Evolutionary conservation across 1,140 invertebrate species (phyloP).

Genomic region (Notospermus geniculatus): DNA sequence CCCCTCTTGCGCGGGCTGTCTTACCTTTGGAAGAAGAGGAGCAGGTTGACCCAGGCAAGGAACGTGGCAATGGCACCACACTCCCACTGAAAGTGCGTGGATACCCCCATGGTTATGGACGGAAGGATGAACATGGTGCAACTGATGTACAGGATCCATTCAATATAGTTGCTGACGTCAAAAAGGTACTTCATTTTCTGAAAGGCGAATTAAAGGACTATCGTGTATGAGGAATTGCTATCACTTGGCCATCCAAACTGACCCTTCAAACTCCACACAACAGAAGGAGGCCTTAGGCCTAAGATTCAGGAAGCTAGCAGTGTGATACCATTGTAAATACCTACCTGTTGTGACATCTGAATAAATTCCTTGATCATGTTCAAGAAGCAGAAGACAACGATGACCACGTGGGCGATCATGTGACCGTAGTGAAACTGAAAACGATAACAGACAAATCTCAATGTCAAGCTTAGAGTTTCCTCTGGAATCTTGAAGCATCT

Average conservation of each 20-base stretch:
- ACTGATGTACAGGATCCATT: constrained; percentile 72
- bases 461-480: no score
- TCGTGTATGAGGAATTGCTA: background rate
- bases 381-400: constrained; percentile 69
- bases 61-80: constrained; percentile 72
- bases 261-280: no score
- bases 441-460: constrained; percentile 1
- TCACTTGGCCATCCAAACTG: no score
- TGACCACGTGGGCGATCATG: constrained; percentile 55
- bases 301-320: no score
- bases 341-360: constrained; percentile 76
- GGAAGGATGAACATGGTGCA: constrained; percentile 56
- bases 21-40: constrained; percentile 76
- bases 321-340: no score
- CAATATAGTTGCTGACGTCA: constrained; percentile 56
- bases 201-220: constrained; percentile 32
- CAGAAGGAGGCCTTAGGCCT: no score
- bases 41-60: constrained; percentile 82
- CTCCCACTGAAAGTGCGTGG: constrained; percentile 51
- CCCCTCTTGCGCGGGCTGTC: background rate
- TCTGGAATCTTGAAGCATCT: no score
- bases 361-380: constrained; percentile 71
- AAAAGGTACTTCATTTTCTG: constrained; percentile 55
- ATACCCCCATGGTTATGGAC: constrained; percentile 53
- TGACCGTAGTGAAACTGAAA: constrained; percentile 24